phyloP scores from a whole-genome alignment of 2,113 vertebrate species.

The Arenaria interpres region DNA sequence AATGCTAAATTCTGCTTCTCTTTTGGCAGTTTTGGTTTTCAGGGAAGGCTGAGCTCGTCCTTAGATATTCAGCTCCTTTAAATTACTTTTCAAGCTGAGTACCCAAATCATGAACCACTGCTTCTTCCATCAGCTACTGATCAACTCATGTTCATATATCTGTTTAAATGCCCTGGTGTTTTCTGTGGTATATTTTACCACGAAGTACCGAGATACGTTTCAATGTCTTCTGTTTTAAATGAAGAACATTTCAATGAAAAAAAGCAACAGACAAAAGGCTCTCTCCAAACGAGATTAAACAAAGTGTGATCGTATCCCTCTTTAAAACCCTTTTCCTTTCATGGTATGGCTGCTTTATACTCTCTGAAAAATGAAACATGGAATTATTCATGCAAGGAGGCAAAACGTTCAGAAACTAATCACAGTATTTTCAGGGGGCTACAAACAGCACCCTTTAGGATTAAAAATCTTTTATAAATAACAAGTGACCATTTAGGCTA shows the following conservation, averaged over 20 bases:
- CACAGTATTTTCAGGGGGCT: neutral
- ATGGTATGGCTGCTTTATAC: neutral
- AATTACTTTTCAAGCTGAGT: neutral
- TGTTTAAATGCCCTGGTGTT: neutral
- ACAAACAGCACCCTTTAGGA: neutral
- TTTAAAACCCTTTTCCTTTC: neutral
- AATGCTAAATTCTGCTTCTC: neutral
- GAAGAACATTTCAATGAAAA: neutral
- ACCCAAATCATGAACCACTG: neutral
- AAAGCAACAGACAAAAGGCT: neutral
- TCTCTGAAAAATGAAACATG: neutral
- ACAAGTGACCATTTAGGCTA: neutral
- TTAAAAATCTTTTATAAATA: neutral
- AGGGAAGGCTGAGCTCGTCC: neutral
- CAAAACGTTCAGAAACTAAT: neutral
- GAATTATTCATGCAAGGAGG: neutral
- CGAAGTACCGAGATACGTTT: neutral
- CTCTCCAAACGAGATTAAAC: neutral
- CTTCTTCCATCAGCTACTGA: neutral
- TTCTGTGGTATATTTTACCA: neutral
- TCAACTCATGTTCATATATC: neutral
- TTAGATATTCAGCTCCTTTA: neutral
- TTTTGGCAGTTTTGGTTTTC: neutral
- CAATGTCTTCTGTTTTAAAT: neutral
- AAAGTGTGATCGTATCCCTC: neutral